Conservation (phyloP, 2,797 vertebrate genomes). For the Paratrypauchen microcephalus region DNA sequence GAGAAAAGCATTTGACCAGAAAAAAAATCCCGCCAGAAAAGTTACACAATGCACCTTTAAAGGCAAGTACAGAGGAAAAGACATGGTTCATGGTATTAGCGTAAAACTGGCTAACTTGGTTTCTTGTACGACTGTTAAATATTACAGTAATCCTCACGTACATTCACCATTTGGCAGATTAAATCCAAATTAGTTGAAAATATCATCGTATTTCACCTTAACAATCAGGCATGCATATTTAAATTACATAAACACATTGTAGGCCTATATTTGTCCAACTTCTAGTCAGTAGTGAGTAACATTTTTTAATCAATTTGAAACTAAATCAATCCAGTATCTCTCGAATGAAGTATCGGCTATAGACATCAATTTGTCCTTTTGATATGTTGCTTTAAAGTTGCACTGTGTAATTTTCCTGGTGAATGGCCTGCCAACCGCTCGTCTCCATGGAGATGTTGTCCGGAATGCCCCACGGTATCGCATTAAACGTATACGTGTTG, state of each 20-base stretch:
- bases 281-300: conserved; percentile 57
- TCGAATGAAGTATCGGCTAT: conserved; percentile 35
- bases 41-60: conserved; percentile 17
- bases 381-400: conserved; percentile 74
- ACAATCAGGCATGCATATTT: conserved; percentile 54
- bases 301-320: conserved; percentile 30
- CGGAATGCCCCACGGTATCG: too few species aligned
- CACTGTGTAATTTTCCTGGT: too few species aligned
- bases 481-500: too few species aligned
- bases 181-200: conserved; percentile 49
- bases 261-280: conserved; percentile 29
- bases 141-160: conserved; percentile 22
- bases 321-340: conserved; percentile 50
- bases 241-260: conserved; percentile 39
- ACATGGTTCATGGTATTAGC: conserved; percentile 32
- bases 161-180: conserved; percentile 37
- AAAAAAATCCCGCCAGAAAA: too few species aligned
- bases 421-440: too few species aligned
- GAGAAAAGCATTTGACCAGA: too few species aligned
- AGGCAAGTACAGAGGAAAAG: conserved; percentile 80
- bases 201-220: conserved; percentile 45
- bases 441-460: too few species aligned
- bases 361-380: conserved; percentile 59
- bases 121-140: conserved; percentile 40
- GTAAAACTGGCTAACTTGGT: conserved; percentile 24